Evolutionary conservation across 1,140 invertebrate species (phyloP), one percentile per base, ranked within the genome.

Genomic region (Dinoponera quadriceps): DNA sequence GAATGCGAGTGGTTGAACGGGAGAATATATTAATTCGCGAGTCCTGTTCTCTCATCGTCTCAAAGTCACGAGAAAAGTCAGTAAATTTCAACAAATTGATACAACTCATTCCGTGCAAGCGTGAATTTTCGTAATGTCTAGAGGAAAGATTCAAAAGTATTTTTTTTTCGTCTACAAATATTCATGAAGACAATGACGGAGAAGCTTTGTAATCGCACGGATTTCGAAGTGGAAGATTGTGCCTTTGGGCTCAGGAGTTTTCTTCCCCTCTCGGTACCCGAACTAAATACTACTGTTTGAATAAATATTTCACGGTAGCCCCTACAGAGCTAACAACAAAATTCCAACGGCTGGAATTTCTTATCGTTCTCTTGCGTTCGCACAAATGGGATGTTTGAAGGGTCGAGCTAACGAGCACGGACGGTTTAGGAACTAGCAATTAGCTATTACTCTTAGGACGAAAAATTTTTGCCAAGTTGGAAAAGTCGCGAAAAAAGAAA

Each of bases 11-110:
- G 51, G 51, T 57, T 62, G 16, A 22, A n/a, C 16, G 68, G 25
- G 81, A 72, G 57, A 60, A 55, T 77, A 62, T 85, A 88, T 89
- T 68, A 86, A 85, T 62, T 75, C 57, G 63, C 33, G 16, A 62
- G 5, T 68, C 33, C 68, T 60, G 69, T 68, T 60, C 44, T 60
- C 44, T 38, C 13, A 7, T n/a, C 13, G 20, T 62, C 29, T 62
- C 5, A 20, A 60, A 0, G 7, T 44, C 2, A 33, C 1, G 38
- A 14, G 33, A 65, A 65, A 20, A 27, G 18, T 51, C 33, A 22
- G 25, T 49, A 4, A 73, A 14, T 59, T 44, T 18, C 18, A 22
- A 48, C 7, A 14, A 5, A 60, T 74, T 60, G 18, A 59, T 2
- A 51, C 9, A 54, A 66, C 13, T 55, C 33, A 5, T 44, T 54